Conservation (phyloP, 1,140 invertebrate species). For the Drosophila hydei region DNA sequence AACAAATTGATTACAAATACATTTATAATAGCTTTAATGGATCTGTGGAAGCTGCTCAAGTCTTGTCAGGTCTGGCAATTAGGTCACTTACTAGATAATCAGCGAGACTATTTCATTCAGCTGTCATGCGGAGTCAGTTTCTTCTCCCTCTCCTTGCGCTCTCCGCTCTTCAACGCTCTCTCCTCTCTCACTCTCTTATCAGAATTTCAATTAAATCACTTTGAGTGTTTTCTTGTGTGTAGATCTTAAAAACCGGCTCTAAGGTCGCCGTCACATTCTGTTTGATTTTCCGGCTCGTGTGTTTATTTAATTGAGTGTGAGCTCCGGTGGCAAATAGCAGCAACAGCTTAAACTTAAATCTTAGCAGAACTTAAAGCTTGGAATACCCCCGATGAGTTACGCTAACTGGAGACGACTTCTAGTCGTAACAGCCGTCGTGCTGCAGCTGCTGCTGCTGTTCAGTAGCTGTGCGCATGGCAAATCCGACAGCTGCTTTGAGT, state of each 20-base stretch:
- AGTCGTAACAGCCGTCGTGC: conserved; percentile 1
- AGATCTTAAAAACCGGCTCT: conserved; percentile 31
- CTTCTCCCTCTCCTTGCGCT: background rate
- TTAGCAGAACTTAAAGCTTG: conserved; percentile 45
- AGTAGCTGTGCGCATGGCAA: conserved; percentile 26
- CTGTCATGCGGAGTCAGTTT: background rate
- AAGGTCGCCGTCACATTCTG: conserved; percentile 31
- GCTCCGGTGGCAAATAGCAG: conserved; percentile 29
- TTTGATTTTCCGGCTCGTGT: conserved; percentile 31
- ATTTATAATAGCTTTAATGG: background rate
- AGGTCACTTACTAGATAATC: conserved; percentile 2
- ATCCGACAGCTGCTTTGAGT: conserved; percentile 17
- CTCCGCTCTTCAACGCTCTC: too few species aligned
- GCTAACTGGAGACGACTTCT: conserved; percentile 44
- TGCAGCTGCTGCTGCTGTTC: conserved; percentile 16
- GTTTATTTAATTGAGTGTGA: conserved; percentile 49
- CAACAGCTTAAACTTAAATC: background rate
- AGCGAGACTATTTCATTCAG: conserved; percentile 4
- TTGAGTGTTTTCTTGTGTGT: conserved; percentile 3
- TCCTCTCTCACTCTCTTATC: background rate
- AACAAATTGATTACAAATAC: conserved; percentile 3
- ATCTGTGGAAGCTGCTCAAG: background rate
- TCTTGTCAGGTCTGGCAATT: conserved; percentile 8
- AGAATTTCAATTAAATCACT: conserved; percentile 23
- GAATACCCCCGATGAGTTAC: conserved; percentile 51